Evolutionary conservation across 2,113 vertebrate genomes (phyloP).

Genomic region (Aepyceros melampus): DNA sequence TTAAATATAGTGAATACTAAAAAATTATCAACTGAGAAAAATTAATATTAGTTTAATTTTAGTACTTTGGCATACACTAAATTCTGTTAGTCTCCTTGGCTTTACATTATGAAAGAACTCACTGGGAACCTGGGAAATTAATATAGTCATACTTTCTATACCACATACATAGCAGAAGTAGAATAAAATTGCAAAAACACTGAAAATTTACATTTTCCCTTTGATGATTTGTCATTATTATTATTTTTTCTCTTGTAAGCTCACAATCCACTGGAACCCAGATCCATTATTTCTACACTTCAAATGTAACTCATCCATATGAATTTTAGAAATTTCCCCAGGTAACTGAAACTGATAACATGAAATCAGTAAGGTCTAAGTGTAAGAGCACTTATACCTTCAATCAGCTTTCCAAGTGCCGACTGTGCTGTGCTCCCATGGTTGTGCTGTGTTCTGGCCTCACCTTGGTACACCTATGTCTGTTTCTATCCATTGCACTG

Average conservation of each 20-base stretch:
- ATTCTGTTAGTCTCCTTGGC: not conserved
- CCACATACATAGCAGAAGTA: not conserved
- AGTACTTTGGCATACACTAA: not conserved
- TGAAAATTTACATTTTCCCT: not conserved
- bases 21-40: not conserved
- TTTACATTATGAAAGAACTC: not conserved
- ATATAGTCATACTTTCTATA: not conserved
- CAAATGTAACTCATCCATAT: not conserved
- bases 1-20: not conserved
- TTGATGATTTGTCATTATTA: not conserved
- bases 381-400: not conserved
- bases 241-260: not conserved
- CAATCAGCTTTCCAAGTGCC: not conserved
- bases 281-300: not conserved
- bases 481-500: not conserved
- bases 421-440: not conserved
- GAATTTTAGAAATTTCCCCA: not conserved
- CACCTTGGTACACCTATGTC: too few species aligned
- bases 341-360: not conserved
- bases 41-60: not conserved
- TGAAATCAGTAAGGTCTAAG: too few species aligned
- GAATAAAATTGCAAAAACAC: not conserved
- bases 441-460: too few species aligned
- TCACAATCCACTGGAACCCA: not conserved
- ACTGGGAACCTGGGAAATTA: not conserved